These are phyloP conservation scores for Morone chrysops DNA, from an alignment of 2,113 vertebrate species.

Conservation along the genomic window DNA sequence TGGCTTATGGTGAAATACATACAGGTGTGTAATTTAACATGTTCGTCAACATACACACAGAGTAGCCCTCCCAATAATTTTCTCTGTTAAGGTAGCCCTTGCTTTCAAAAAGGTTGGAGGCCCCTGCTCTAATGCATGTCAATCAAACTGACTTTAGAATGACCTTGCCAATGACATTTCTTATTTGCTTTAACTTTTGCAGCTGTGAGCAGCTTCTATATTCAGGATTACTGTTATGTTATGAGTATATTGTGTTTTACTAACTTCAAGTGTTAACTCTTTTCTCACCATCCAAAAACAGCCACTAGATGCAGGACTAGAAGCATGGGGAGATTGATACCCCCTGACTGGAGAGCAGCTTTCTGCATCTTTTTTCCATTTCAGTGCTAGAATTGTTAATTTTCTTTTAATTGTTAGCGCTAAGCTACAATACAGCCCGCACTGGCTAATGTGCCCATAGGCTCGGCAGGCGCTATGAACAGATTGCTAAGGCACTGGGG, in stretches of 20 bases:
- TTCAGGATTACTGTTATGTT: not conserved
- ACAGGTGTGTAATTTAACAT: too few relatives aligned
- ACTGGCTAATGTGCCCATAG: constrained; percentile 17
- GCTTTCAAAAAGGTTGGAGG: too few relatives aligned
- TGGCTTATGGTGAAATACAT: too few relatives aligned
- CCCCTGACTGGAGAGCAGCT: not conserved
- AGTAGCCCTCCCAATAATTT: too few relatives aligned
- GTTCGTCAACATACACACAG: too few relatives aligned
- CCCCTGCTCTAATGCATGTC: not conserved
- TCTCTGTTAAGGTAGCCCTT: too few relatives aligned
- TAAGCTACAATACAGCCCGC: not conserved
- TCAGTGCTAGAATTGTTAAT: not conserved
- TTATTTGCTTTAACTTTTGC: not conserved
- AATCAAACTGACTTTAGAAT: not conserved
- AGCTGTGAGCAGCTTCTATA: not conserved
- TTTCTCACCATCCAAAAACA: not conserved
- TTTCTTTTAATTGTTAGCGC: not conserved
- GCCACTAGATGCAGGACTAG: not conserved
- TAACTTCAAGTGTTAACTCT: not conserved
- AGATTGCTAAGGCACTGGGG: constrained; percentile 16
- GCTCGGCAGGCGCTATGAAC: constrained; percentile 10
- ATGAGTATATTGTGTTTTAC: not conserved
- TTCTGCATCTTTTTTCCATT: not conserved
- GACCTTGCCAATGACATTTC: not conserved
- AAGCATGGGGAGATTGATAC: not conserved